Conservation (phyloP, 2,888 invertebrate genomes). For the Oscheius sp. region DNA sequence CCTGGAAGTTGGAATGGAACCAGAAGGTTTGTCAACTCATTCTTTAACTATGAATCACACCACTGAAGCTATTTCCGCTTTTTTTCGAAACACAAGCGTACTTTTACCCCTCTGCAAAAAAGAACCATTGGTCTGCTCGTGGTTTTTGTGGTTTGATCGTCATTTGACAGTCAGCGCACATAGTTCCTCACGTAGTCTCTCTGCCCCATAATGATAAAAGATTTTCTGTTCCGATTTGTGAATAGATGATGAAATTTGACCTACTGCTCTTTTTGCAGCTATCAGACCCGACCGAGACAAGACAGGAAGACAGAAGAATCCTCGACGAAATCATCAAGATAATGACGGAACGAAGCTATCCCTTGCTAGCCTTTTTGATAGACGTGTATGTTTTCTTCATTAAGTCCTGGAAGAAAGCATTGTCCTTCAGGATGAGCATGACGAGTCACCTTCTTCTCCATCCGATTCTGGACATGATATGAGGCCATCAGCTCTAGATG, state of each 20-base stretch:
- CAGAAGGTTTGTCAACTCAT: slow-evolving; percentile 57
- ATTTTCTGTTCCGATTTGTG: not conserved
- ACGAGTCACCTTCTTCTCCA: slow-evolving; percentile 43
- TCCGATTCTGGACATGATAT: slow-evolving; percentile 35
- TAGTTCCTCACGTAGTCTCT: too few species aligned
- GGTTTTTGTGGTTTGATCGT: slow-evolving; percentile 22
- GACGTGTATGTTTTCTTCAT: not conserved
- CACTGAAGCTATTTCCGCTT: too few species aligned
- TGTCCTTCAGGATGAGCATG: slow-evolving; percentile 35
- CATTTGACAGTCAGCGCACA: slow-evolving; percentile 6
- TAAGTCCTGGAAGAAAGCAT: not conserved
- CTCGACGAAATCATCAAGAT: slow-evolving; percentile 43
- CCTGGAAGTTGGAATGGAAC: slow-evolving; percentile 69
- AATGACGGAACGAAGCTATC: not conserved
- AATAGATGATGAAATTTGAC: slow-evolving; percentile 9
- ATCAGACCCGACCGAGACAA: slow-evolving; percentile 69
- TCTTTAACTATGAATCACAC: too few species aligned
- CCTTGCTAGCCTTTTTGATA: not conserved
- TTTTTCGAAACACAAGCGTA: slow-evolving; percentile 5
- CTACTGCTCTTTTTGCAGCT: slow-evolving; percentile 48
- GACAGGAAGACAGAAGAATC: slow-evolving; percentile 69
- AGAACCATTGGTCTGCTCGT: not conserved
- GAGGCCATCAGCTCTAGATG: slow-evolving; percentile 35
- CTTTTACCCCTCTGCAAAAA: not conserved
- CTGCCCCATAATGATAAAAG: slow-evolving; percentile 1